Base-by-base conservation (phyloP, 2,113 vertebrate species). In the Arvicanthis niloticus region DNA sequence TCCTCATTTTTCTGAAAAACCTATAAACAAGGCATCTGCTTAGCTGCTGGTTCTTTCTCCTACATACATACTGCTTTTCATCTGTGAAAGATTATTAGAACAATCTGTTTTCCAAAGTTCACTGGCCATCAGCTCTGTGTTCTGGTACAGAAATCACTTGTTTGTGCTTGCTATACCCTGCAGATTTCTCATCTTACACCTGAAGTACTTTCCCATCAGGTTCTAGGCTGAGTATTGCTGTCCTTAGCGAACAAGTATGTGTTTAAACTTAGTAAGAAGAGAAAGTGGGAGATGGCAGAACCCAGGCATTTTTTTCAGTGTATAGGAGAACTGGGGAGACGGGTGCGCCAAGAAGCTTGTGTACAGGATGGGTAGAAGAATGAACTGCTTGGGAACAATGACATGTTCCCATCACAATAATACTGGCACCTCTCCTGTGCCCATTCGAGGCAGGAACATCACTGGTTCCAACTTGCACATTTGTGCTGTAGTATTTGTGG, bases 321-420 rank as follows among this genome's bases (percentile, higher is more conserved):
- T 6, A 11, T 34, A 84, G 75, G 19, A 19, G 60, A 45, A 56
- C 24, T 2, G 13, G 37, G 65, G 67, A n/a, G 45, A 26, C 7
- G 37, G n/a, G 67, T 19, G 15, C 4, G 1, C 4, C 10, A 37
- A 86, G 26, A 19, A 42, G 65, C 56, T 45, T n/a, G 72, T 9
- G 2, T 22, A 5, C 2, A 24, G 76, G 70, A 31, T 7, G 29
- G 22, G 53, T 9, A 13, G 56, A n/a, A 37, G 48, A 17, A 7
- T 45, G 0, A 10, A 51, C 4, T 0, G 31, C 6, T 45, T 40
- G 12, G 37, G 62, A 34, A 67, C 51, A 1, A 62, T 1, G 22
- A 51, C n/a, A 1, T 1, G 17, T 29, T 16, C 51, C 53, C 58
- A 6, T 34, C 51, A n/a, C 15, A 0, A 8, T 0, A 19, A 24